Evolutionary conservation across 2,797 vertebrate species (phyloP).

Genomic region (Masticophis lateralis): DNA sequence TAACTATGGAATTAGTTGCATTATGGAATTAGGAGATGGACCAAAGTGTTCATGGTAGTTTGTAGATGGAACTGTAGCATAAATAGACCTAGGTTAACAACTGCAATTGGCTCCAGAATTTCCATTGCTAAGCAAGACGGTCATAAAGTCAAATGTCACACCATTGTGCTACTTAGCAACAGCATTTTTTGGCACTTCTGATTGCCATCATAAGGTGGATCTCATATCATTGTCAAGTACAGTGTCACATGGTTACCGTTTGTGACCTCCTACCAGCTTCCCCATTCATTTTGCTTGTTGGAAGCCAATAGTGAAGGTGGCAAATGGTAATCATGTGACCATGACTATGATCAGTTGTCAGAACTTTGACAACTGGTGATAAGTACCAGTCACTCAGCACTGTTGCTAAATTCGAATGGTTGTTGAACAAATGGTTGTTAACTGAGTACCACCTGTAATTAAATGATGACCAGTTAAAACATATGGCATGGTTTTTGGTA

Average conservation of each 20-base stretch:
- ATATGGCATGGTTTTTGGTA: not conserved
- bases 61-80: not conserved
- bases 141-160: not conserved
- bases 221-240: not conserved
- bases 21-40: not conserved
- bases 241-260: not conserved
- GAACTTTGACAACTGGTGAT: not conserved
- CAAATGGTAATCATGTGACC: not conserved
- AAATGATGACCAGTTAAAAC: not conserved
- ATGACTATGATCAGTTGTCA: not conserved
- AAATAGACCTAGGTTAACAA: not conserved
- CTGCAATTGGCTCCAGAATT: not conserved
- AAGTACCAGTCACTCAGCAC: not conserved
- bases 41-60: not conserved
- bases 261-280: not conserved
- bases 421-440: not conserved
- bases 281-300: not conserved
- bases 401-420: not conserved
- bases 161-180: too few relatives aligned
- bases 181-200: not conserved
- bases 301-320: not conserved
- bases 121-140: not conserved
- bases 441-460: not conserved
- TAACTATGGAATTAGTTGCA: not conserved
- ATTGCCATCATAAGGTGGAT: not conserved